phyloP scores from a whole-genome alignment of 2,113 vertebrate genomes.

The Muntiacus muntjak region DNA sequence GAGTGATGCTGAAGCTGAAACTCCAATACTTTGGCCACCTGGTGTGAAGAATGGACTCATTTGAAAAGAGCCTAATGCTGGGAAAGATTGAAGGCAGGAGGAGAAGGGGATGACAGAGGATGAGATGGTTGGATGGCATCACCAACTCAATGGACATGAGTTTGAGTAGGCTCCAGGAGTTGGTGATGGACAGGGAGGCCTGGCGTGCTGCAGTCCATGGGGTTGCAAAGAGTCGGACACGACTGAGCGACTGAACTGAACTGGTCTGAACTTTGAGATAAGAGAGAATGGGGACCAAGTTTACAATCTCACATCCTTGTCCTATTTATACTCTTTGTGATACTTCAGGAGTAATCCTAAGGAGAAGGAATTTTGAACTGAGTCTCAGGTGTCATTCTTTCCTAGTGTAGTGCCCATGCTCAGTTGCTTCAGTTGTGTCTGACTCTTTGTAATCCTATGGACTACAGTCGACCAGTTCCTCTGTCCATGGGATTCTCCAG shows the following conservation, averaged over 20 bases:
- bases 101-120: not conserved
- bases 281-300: not conserved
- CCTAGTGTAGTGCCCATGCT: not conserved
- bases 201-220: not conserved
- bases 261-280: not conserved
- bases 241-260: rapidly evolving
- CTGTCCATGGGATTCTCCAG: not conserved
- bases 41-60: not conserved
- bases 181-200: not conserved
- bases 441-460: not conserved
- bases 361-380: not conserved
- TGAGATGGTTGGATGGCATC: not conserved
- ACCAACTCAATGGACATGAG: not conserved
- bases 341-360: not conserved
- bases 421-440: not conserved
- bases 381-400: not conserved
- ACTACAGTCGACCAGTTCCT: not conserved
- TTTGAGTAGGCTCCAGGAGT: not conserved
- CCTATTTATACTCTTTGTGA: not conserved
- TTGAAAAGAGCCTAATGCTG: not conserved
- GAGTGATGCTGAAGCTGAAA: not conserved
- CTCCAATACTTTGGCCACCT: not conserved
- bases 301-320: not conserved
- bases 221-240: not conserved
- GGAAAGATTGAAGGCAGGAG: not conserved